Percentiles rank a stretch among this genome's conserved stretches.
Evolutionary conservation across 2,888 invertebrate species (phyloP).

Genomic region (Apamea crenata): DNA sequence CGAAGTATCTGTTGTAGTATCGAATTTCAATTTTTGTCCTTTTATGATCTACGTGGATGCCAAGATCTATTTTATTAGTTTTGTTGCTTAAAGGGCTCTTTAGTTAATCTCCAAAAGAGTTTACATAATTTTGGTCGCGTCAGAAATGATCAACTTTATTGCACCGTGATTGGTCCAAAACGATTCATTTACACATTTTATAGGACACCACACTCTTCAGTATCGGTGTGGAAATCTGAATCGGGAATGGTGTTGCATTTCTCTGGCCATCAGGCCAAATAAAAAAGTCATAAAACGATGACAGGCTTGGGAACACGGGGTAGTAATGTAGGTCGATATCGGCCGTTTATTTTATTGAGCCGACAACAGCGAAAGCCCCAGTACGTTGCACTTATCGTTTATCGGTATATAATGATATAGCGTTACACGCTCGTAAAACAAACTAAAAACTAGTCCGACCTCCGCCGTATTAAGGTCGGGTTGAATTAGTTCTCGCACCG

Average conservation of each 20-base stretch:
- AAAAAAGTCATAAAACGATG: conserved; percentile 89
- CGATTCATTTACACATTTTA: conserved; percentile 79
- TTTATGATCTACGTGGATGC: conserved; percentile 68
- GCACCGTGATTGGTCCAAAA: conserved; percentile 74
- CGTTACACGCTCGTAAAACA: conserved; percentile 86
- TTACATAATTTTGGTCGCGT: conserved; percentile 55
- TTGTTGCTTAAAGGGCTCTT: conserved; percentile 28
- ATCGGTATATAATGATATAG: conserved; percentile 86
- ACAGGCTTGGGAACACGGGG: conserved; percentile 88
- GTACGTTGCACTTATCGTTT: conserved; percentile 86
- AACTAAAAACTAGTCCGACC: conserved; percentile 78
- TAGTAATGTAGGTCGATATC: conserved; percentile 84
- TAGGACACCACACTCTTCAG: conserved; percentile 76
- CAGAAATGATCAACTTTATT: conserved; percentile 67
- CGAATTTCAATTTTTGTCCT: conserved; percentile 76
- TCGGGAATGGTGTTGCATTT: conserved; percentile 87
- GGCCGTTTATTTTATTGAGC: conserved; percentile 83
- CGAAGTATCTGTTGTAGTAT: conserved; percentile 74
- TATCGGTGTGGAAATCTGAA: conserved; percentile 84
- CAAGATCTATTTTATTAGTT: conserved; percentile 55
- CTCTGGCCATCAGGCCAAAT: conserved; percentile 85
- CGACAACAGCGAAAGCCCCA: conserved; percentile 83
- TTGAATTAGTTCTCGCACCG: conserved; percentile 76
- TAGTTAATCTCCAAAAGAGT: conserved; percentile 45
- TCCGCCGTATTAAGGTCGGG: conserved; percentile 74